Base-by-base conservation (phyloP, 2,888 invertebrate genomes). In the Pachymerium ferrugineum region DNA sequence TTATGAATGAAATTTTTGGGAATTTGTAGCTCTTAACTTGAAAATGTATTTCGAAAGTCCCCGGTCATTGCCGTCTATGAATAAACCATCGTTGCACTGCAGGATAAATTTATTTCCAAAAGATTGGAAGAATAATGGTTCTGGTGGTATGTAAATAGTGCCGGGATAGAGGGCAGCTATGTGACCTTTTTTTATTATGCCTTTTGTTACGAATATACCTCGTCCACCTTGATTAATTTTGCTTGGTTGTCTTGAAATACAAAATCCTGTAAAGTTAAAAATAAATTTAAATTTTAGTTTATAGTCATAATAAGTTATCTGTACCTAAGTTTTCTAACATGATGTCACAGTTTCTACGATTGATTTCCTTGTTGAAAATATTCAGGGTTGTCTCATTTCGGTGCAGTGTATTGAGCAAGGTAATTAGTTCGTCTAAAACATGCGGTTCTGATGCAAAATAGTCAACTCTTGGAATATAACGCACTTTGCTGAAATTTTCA, bases 21-120 rank as follows among this genome's bases (percentile, higher is more conserved):
- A 8, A 16, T 62, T 16, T 62, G n/a, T 62, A 12, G 5, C 14
- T 3, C 10, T 62, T 74, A 79, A 85, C 82, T 80, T 83, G 79
- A 80, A 85, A 69, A 85, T 79, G 33, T 80, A 78, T 76, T 80
- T 82, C 3, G 85, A 85, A 2, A 86, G 75, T 14, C 83, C 80
- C 69, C 79, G 80, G 77, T 84, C 81, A 77, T 84, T 84, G 1
- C 85, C 86, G 79, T 86, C 86, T 75, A 86, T 80, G 35, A 83
- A 80, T 3, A 83, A 72, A 1, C 84, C 82, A 79, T 85, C 85
- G 68, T 81, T 79, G 78, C 85, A 85, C 3, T 84, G 80, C 75
- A 86, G 84, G n/a, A 86, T 81, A 76, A 83, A 85, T 8, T 81
- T 80, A 77, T 86, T 86, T 3, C 79, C 80, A 25, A 85, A 74